A percentile compares a stretch with the other conserved stretches of the same genome.
phyloP scores from a whole-genome alignment of 1,140 invertebrate species.

The Paracyclopina nana region DNA sequence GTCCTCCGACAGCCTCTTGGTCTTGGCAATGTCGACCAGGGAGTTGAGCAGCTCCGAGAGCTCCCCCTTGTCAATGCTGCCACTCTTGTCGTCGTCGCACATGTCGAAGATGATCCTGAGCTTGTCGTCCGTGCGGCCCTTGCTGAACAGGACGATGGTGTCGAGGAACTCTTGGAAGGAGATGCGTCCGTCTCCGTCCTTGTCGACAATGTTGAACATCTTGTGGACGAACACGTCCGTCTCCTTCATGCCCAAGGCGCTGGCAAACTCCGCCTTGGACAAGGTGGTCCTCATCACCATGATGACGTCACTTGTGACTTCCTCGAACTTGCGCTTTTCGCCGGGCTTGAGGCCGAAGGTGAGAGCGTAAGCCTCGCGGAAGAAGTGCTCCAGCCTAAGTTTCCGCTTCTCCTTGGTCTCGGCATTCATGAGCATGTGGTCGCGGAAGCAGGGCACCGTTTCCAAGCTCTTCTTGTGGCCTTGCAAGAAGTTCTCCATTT shows the following conservation, averaged over 20 bases:
- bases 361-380: slow-evolving; percentile 88
- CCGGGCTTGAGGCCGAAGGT: slow-evolving; percentile 59
- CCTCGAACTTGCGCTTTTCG: slow-evolving; percentile 38
- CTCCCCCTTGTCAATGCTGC: slow-evolving; percentile 82
- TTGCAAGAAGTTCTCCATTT: slow-evolving; percentile 60
- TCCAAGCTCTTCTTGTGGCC: slow-evolving; percentile 61
- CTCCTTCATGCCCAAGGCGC: slow-evolving; percentile 83
- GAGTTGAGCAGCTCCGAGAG: slow-evolving; percentile 82
- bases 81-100: slow-evolving; percentile 91
- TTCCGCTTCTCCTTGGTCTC: slow-evolving; percentile 88
- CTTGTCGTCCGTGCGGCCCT: slow-evolving; percentile 87
- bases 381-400: slow-evolving; percentile 88
- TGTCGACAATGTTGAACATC: slow-evolving; percentile 98
- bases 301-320: slow-evolving; percentile 56
- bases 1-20: slow-evolving; percentile 56
- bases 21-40: slow-evolving; percentile 80
- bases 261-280: slow-evolving; percentile 88
- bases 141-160: slow-evolving; percentile 72
- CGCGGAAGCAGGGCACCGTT: slow-evolving; percentile 40
- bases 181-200: slow-evolving; percentile 81
- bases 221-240: slow-evolving; percentile 93
- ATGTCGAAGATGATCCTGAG: slow-evolving; percentile 92
- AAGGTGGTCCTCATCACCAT: slow-evolving; percentile 83
- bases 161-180: slow-evolving; percentile 96
- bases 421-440: slow-evolving; percentile 74